These are phyloP conservation scores for Sepioteuthis lessoniana DNA, from an alignment of 2,888 invertebrate genomes.

Conservation along the genomic window DNA sequence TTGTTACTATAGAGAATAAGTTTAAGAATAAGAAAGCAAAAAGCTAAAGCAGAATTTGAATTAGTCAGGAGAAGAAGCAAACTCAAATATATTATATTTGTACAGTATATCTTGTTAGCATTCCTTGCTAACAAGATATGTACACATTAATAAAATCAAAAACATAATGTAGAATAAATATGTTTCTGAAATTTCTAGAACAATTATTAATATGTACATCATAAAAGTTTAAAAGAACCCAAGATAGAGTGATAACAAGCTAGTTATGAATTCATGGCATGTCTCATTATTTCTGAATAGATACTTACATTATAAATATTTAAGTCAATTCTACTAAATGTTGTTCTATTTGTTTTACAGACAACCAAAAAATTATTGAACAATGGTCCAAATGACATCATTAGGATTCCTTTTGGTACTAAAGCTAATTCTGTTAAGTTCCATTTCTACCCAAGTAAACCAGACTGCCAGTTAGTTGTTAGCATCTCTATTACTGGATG, in stretches of 20 bases:
- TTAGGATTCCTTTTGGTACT: slow-evolving; percentile 3
- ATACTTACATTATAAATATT: background rate
- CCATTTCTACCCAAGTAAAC: background rate
- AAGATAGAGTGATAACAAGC: background rate
- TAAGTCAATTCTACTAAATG: background rate
- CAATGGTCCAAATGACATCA: background rate
- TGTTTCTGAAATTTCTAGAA: too few relatives aligned
- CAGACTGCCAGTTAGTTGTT: slow-evolving; percentile 15
- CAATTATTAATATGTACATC: too few relatives aligned
- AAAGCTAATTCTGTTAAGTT: background rate
- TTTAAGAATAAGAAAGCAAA: too few relatives aligned
- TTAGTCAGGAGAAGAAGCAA: too few relatives aligned
- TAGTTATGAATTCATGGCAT: background rate
- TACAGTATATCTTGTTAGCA: too few relatives aligned
- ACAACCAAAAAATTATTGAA: background rate
- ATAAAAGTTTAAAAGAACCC: background rate
- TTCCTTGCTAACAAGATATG: too few relatives aligned
- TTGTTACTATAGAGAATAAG: too few relatives aligned
- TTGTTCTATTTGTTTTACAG: background rate
- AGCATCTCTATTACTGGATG: slow-evolving; percentile 24
- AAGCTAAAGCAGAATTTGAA: too few relatives aligned
- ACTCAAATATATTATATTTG: too few relatives aligned
- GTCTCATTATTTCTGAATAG: background rate
- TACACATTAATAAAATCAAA: background rate
- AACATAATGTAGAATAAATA: too few relatives aligned